Evolutionary conservation across 2,797 vertebrate genomes (phyloP), one percentile per base, ranked within the genome.

Genomic region (Eulemur mongoz): DNA sequence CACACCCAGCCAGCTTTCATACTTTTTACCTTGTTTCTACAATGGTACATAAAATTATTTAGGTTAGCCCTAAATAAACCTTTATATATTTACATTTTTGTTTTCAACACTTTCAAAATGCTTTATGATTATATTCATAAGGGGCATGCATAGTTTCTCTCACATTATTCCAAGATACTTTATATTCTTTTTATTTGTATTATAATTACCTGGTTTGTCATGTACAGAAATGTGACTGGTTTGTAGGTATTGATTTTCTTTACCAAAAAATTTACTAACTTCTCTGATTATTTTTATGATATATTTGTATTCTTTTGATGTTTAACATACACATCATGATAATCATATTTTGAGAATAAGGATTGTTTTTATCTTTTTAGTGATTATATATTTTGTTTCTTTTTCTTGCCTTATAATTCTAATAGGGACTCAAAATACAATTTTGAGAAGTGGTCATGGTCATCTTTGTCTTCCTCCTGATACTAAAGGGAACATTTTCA

Each of bases 31-130:
- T 82, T 89, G 52, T 82, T 89, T 93, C 75, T 90, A 83, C 3
- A 90, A 72, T 22, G 45, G 23, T 80, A 89, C n/a, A 83, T 72
- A 94, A 93, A 89, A 54, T 69, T 83, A 84, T 45, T 88, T 89
- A 81, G 35, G 35, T 87, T 93, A 73, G 38, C 20, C 25, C 57
- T 75, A 75, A 86, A 67, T 65, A 73, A 88, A 67, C 22, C 20
- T 89, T 79, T 57, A 40, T 1, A 70, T n/a, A 83, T 73, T 92
- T 95, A 89, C 7, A 22, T 54, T 54, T 43, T 43, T 43, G 43
- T 9, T 43, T 43, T 43, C 7, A 43, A 43, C 43, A 43, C 8
- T 43, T 43, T 43, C 43, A 54, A 54, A 75, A 7, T 40, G 7
- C 70, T 72, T 13, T 70, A 90, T 45, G 72, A 48, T 80, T 85